Base-by-base conservation (phyloP, 2,113 vertebrate species). In the Ictalurus punctatus region DNA sequence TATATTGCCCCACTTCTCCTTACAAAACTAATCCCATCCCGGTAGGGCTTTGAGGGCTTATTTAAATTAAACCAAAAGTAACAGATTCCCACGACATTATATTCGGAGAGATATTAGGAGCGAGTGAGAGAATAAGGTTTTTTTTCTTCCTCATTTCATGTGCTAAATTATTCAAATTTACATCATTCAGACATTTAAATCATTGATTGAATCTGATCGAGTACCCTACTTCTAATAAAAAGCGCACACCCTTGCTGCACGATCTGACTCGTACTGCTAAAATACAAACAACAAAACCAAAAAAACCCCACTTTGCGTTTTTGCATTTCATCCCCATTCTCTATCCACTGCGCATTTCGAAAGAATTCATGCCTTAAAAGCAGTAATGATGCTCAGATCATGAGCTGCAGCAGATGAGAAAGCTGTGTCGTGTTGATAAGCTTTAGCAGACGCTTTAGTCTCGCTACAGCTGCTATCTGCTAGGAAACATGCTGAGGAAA, bases 391-490 rank as follows among this genome's bases (percentile, higher is more conserved):
- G 73, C 74, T 79, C 86, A 81, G 59, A 91, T 79, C 76, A 19
- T 83, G 69, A 87, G 88, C 79, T 73, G 67, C 30, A 40, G 58
- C 58, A 81, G 86, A 87, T 87, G 81, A 74, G 63, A 90, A 89
- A 85, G 90, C 90, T 83, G 85, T 30, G 58, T 48, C 7, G 44
- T 52, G 76, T 82, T 80, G 84, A 86, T 90, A 80, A 86, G 84
- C 80, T 37, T 90, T 86, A 67, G 87, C 76, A 54, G 69, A 54
- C 40, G 67, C 86, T 89, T 48, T 69, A 81, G 16, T 67, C 27
- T 89, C 76, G 79, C 79, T 59, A 71, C 37, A 56, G 54, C 83
- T 30, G 54, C 83, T 86, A 90, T 88, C 90, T 82, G 81, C 34
- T 63, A 4, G 23, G 19, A 56, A 83, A 84, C 76, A 82, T 67